Conservation (phyloP, 2,113 vertebrate genomes). For the Eptatretus burgeri region DNA sequence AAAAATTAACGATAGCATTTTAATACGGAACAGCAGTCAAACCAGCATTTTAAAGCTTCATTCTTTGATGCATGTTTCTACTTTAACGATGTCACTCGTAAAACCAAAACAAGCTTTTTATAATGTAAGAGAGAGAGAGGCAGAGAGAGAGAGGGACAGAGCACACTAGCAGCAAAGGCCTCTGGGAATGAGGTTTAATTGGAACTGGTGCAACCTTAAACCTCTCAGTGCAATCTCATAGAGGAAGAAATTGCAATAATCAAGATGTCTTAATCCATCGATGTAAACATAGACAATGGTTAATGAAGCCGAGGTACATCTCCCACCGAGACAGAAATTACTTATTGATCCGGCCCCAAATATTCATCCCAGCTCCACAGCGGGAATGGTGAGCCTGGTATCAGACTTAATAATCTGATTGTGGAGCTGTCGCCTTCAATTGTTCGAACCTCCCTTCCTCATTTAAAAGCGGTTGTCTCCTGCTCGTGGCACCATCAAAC, state of each 20-base stretch:
- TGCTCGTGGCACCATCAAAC: no score
- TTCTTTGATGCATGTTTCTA: no score
- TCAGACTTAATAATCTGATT: constrained; percentile 6
- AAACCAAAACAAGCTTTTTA: no score
- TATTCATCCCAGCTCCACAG: constrained; percentile 2
- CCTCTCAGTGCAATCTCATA: constrained; percentile 5
- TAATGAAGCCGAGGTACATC: constrained; percentile 6
- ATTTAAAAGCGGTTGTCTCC: no score
- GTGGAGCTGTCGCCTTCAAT: constrained; percentile 6
- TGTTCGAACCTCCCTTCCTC: neutral
- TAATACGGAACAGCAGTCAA: no score
- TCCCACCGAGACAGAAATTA: neutral
- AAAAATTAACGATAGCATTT: no score
- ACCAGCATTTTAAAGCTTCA: no score
- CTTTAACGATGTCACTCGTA: no score
- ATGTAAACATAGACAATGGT: constrained; percentile 2
- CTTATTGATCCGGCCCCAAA: constrained; percentile 6
- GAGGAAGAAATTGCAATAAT: constrained; percentile 5
- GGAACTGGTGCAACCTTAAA: constrained; percentile 1
- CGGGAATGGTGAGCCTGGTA: neutral
- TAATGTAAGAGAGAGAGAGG: neutral
- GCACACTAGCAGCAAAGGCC: no score
- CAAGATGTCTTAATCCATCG: constrained; percentile 4
- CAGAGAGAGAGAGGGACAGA: neutral
- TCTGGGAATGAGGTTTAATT: neutral